These are phyloP conservation scores for Sarcophaga subvicina DNA, from an alignment of 2,888 invertebrate species.

Conservation along the genomic window DNA sequence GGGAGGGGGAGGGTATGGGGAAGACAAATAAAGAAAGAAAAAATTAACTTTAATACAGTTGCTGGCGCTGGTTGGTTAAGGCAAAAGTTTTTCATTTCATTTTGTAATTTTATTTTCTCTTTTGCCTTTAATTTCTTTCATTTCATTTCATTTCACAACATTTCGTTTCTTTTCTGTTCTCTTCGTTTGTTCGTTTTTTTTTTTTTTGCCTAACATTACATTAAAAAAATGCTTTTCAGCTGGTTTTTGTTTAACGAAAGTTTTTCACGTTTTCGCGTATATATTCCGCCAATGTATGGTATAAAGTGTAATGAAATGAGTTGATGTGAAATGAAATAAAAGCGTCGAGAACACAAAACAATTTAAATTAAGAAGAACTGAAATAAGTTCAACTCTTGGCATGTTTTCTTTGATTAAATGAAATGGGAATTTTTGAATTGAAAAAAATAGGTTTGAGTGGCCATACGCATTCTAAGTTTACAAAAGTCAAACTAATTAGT, in stretches of 20 bases:
- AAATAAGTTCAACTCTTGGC: background rate
- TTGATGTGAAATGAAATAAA: no score
- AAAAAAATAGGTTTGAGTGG: no score
- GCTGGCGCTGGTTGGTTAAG: background rate
- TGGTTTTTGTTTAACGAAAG: conserved; percentile 52
- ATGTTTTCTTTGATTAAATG: no score
- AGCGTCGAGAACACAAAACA: background rate
- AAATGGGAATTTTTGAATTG: no score
- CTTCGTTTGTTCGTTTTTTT: conserved; percentile 36
- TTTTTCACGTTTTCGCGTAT: conserved; percentile 37
- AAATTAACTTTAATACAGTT: background rate
- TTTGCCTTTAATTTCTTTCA: background rate
- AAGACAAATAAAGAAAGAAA: background rate
- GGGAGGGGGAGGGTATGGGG: background rate
- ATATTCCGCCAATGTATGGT: background rate
- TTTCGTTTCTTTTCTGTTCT: conserved; percentile 30
- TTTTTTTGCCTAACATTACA: conserved; percentile 66
- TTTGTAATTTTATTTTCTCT: background rate
- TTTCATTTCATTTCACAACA: background rate
- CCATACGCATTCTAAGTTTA: no score
- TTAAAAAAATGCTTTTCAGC: conserved; percentile 65
- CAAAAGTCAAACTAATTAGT: no score
- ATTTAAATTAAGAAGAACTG: background rate
- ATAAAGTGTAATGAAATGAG: background rate
- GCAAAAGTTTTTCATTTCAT: background rate